Evolutionary conservation across 1,140 invertebrate species (phyloP), one percentile per base, ranked within the genome.

Genomic region (Aphaenogaster rudis): DNA sequence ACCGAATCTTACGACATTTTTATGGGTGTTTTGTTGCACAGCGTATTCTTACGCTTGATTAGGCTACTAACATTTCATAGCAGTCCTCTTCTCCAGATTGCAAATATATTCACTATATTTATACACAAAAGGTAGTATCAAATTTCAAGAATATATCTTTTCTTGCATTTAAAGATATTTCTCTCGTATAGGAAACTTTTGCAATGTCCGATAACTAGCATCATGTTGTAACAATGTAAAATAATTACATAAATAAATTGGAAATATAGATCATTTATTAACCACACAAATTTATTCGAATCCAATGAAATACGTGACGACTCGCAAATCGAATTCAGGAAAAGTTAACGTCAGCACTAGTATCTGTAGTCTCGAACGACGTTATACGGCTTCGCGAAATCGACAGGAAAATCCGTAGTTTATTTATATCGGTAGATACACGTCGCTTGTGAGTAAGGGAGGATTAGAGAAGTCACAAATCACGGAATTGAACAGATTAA

Each of bases 401-500:
- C 69, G 69, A 84, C 80, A 76, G 69, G 57, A 59, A 84, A 84
- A 84, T 84, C 80, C 80, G 69, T 76, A 84, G 80, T 84, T 84
- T 76, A 84, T 84, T 84, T 84, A 84, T 84, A 84, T 76, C 69
- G 69, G 42, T 33, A 28, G 54, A 84, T 76, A 84, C 69, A 84
- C 69, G 80, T 84, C 71, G 54, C 33, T 63, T 42, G 80, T 48
- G 80, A 84, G 54, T 74, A 84, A 61, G 54, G 45, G 54, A 76
- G 80, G 80, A 84, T 84, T 84, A 84, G 69, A 84, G 80, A 48
- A 21, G 80, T 74, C 80, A 84, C 80, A 84, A 84, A 84, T 84
- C 80, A 84, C 21, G 80, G 80, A 84, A 84, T 84, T 76, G 80
- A 84, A 84, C 80, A 84, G 80, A 84, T 84, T 84, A 84, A 84